Evolutionary conservation across 2,888 invertebrate species (phyloP).

Genomic region (Heliconius hortense): DNA sequence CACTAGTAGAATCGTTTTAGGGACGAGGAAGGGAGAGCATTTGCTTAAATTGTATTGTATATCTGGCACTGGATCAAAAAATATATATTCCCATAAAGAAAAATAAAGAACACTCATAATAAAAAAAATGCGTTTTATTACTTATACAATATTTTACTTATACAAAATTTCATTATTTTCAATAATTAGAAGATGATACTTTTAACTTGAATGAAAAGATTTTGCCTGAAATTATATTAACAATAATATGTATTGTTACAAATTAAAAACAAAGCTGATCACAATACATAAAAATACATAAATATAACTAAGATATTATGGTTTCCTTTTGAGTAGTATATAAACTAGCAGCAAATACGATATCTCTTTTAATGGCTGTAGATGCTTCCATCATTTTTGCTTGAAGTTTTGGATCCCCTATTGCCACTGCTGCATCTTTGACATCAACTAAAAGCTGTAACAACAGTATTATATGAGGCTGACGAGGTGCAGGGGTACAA

Average conservation of each 20-base stretch:
- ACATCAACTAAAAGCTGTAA: constrained; percentile 85
- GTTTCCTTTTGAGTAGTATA: constrained; percentile 86
- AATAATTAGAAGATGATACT: neutral
- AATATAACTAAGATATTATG: constrained; percentile 43
- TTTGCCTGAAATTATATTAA: neutral
- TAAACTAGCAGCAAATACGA: constrained; percentile 98
- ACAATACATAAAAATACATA: neutral
- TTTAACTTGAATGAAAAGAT: neutral
- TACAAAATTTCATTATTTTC: neutral
- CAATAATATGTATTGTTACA: neutral
- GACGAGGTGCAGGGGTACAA: no score
- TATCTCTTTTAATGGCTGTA: constrained; percentile 95
- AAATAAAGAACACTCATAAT: neutral
- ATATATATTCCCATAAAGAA: no score
- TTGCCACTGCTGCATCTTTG: constrained; percentile 94
- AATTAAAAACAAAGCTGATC: neutral
- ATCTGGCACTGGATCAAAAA: neutral
- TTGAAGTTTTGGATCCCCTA: constrained; percentile 95
- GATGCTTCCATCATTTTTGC: constrained; percentile 98
- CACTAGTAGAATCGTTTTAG: neutral
- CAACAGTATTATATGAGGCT: neutral
- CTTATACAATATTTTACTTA: neutral
- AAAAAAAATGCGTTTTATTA: neutral
- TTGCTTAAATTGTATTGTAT: no score
- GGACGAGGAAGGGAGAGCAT: no score